Conservation (phyloP, 1,140 invertebrate genomes). For the Achroia grisella region DNA sequence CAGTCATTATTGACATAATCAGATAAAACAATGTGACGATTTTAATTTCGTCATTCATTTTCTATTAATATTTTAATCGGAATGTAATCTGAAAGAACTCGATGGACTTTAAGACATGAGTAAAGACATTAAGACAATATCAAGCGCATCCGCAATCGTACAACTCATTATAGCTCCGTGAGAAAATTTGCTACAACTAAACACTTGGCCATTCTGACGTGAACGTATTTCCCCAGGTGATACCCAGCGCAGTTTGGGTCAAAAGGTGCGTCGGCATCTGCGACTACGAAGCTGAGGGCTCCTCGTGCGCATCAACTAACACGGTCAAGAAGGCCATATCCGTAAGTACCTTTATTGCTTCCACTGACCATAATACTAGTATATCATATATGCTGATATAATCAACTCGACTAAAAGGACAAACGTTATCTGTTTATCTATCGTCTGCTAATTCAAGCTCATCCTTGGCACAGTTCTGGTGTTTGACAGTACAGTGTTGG, state of each 20-base stretch:
- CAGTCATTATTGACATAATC: constrained; percentile 6
- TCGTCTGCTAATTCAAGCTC: constrained; percentile 24
- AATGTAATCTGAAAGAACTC: not conserved
- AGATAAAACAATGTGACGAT: constrained; percentile 1
- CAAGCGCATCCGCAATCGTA: constrained; percentile 30
- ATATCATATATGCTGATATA: constrained; percentile 2
- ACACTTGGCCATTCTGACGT: constrained; percentile 27
- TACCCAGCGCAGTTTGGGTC: constrained; percentile 63
- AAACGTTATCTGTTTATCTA: constrained; percentile 32
- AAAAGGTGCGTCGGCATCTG: constrained; percentile 69
- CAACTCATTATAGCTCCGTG: constrained; percentile 36
- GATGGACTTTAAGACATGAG: constrained; percentile 14
- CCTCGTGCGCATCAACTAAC: constrained; percentile 40
- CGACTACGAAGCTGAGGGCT: constrained; percentile 35
- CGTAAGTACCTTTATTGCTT: constrained; percentile 30
- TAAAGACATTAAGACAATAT: not conserved
- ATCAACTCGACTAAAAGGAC: constrained; percentile 2
- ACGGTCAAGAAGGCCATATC: constrained; percentile 39
- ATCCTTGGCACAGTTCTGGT: constrained; percentile 51
- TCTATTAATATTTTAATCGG: too few species aligned
- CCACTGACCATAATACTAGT: not conserved
- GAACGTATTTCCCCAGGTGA: constrained; percentile 58
- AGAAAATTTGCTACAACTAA: constrained; percentile 42
- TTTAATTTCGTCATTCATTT: not conserved
- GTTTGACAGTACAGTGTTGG: constrained; percentile 23